Evolutionary conservation across 2,888 invertebrate species (phyloP), one percentile per base, ranked within the genome.

Genomic region (Oscheius sp.): DNA sequence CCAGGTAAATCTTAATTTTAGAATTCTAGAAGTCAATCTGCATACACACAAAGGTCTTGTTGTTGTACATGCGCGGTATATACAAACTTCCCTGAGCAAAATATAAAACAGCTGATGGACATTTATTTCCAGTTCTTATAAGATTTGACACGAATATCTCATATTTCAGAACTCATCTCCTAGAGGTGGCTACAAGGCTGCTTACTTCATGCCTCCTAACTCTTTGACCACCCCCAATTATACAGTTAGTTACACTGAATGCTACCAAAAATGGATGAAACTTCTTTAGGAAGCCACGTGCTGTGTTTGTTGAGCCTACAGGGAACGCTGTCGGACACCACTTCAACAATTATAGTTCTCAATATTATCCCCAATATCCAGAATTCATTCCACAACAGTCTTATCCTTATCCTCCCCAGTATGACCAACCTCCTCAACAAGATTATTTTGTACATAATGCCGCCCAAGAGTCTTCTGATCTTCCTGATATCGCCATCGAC

Each of bases 291-390:
- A 76, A 75, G 76, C 70, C 73, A 68, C 73, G 81, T 84, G 84
- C 76, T 84, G 84, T 78, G 84, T 84, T 84, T 84, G 84, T 84
- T 82, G 83, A 80, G 80, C 78, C 78, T 78, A 77, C 71, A 42
- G 71, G 67, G 46, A 65, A 71, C 55, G 61, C 70, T 69, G 65
- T 65, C 65, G 69, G 72, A 71, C 29, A 29, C 45, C 17, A 42
- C 39, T 61, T 29, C 61, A 45, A 42, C 61, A 45, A 42, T n/a
- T 48, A 65, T 58, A 37, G 45, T 20, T 33, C 55, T 61, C 57
- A 63, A 6, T 1, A 33, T 34, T 55, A 61, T 45, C 39, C 61
- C 29, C 48, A 48, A 20, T 61, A 45, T 42, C 27, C 46, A 64
- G 27, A 39, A 27, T 37, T 31, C 46, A 29, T 50, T 48, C 31